Evolutionary conservation across 2,888 invertebrate genomes (phyloP).

Genomic region (Drosophila histrio): DNA sequence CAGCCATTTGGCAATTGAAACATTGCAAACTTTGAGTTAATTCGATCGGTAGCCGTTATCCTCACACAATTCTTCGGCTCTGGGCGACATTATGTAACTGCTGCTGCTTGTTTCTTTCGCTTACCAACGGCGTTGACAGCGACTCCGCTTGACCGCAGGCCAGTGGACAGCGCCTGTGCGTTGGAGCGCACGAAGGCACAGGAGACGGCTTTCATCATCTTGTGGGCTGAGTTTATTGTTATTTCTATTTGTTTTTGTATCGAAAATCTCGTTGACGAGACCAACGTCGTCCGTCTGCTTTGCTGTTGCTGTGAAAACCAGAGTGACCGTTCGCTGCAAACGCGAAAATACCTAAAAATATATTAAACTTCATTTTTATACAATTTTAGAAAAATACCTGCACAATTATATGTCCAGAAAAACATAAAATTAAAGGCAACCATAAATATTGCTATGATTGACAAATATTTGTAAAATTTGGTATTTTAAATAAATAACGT

Average conservation of each 20-base stretch:
- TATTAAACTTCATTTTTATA: neutral
- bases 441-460: neutral
- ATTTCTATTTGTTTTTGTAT: conserved; percentile 54
- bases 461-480: neutral
- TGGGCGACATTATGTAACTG: conserved; percentile 57
- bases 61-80: neutral
- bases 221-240: conserved; percentile 36
- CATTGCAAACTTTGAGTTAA: neutral
- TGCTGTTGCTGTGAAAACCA: conserved; percentile 59
- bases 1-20: neutral
- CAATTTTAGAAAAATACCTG: conserved; percentile 2
- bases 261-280: conserved; percentile 66
- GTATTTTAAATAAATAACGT: neutral
- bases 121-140: conserved; percentile 86
- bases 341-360: neutral
- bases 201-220: conserved; percentile 88
- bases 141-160: conserved; percentile 86
- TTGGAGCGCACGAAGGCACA: conserved; percentile 87
- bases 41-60: neutral
- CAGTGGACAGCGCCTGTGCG: conserved; percentile 88
- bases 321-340: conserved; percentile 37
- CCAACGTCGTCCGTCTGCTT: conserved; percentile 60
- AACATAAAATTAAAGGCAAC: neutral
- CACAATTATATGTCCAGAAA: neutral
- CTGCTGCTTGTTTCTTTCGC: conserved; percentile 50